Evolutionary conservation across 1,140 invertebrate species (phyloP).

Genomic region (Heliconius himera): DNA sequence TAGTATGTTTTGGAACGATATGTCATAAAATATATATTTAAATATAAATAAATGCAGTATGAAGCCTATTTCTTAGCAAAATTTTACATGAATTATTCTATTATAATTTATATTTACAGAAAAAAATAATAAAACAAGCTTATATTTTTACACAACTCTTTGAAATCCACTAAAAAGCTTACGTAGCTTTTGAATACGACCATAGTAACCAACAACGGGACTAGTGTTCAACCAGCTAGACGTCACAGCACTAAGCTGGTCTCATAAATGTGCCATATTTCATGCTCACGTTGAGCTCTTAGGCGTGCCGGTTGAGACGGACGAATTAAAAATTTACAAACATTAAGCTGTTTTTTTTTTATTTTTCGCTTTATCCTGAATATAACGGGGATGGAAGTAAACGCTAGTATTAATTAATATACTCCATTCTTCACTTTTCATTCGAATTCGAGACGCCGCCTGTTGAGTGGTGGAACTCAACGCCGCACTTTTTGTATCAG

Average conservation of each 20-base stretch:
- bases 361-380: not conserved
- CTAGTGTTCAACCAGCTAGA: conserved; percentile 6
- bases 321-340: conserved; percentile 20
- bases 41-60: no score
- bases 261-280: conserved; percentile 26
- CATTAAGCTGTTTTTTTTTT: not conserved
- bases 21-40: no score
- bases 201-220: not conserved
- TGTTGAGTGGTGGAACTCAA: no score
- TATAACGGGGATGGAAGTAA: no score
- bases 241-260: conserved; percentile 16
- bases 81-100: not conserved
- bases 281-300: conserved; percentile 24
- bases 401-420: no score
- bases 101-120: no score
- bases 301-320: conserved; percentile 13
- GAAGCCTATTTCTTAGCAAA: no score
- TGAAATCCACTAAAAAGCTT: not conserved
- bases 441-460: no score
- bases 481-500: no score
- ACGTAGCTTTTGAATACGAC: not conserved
- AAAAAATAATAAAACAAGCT: no score
- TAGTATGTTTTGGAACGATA: no score
- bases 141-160: not conserved
- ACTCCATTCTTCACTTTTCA: no score